A percentile compares a stretch with the other conserved stretches of the same genome.
phyloP scores from a whole-genome alignment of 2,113 vertebrate species.

The Tragelaphus strepsiceros region DNA sequence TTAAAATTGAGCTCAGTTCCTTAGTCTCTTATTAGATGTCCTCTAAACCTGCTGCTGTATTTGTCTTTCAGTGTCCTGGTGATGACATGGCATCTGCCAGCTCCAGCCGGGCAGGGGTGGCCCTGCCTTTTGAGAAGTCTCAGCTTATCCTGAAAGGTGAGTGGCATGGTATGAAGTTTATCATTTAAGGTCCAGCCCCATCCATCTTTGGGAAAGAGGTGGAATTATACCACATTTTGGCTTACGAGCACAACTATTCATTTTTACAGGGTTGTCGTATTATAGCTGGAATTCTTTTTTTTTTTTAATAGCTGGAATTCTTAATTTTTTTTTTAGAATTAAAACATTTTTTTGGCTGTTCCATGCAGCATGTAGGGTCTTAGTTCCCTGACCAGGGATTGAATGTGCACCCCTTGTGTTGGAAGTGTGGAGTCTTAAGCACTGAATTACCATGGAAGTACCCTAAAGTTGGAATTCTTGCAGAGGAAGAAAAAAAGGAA shows the following conservation, averaged over 20 bases:
- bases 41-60: slow-evolving; percentile 31
- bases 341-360: neutral
- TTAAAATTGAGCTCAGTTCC: neutral
- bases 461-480: neutral
- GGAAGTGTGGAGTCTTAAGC: neutral
- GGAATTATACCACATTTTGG: neutral
- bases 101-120: slow-evolving; percentile 85
- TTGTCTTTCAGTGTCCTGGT: slow-evolving; percentile 82
- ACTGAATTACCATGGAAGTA: neutral
- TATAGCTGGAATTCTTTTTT: neutral
- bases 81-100: slow-evolving; percentile 94
- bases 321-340: neutral
- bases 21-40: neutral
- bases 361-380: neutral
- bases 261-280: neutral
- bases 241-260: neutral
- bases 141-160: slow-evolving; percentile 94
- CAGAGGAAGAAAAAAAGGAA: neutral
- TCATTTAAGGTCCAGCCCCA: neutral
- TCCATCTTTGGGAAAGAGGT: neutral
- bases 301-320: neutral
- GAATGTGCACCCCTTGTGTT: neutral
- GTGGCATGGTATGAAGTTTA: neutral
- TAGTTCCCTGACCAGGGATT: neutral
- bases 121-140: slow-evolving; percentile 86